Evolutionary conservation across 2,797 vertebrate genomes (phyloP), one percentile per base, ranked within the genome.

Genomic region (Falco berigora): DNA sequence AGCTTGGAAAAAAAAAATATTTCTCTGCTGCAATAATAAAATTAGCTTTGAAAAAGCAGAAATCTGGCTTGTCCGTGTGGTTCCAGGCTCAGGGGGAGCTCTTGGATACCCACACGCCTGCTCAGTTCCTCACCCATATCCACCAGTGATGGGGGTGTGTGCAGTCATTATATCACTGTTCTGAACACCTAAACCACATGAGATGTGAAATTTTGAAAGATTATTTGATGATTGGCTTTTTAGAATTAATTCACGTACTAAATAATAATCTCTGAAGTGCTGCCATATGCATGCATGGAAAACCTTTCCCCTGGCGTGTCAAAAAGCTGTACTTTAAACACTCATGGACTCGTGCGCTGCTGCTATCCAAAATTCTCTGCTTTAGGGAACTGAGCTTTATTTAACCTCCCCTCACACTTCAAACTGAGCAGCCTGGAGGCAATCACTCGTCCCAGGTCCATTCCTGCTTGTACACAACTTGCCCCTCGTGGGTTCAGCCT

Each of bases 391-490:
- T 0, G 38, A 46, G 64, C 4, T 59, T 27, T 15, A 4, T 22
- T 42, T 47, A n/a, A 27, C 20, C 17, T 15, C 12, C 30, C 36
- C 23, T 19, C 2, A 2, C 16, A 7, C 32, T 24, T 7, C 18
- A 13, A 47, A 13, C 2, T 1, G 22, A 19, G 61, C 50, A 25
- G 77, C 22, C 13, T 0, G 0, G n/a, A 53, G 12, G 6, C 10
- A 2, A 12, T 44, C 1, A 0, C 21, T 53, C 0, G 2, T 15
- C 12, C 27, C 1, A 0, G 12, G 12, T 6, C 34, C 13, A 12
- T 16, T 55, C 18, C n/a, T 3, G 3, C 27, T 16, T 25, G 44
- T 24, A 19, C 53, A 12, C 47, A 20, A 67, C 5, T 14, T 34
- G 14, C 4, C 24, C 25, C 19, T 13, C 1, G 0, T 2, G 64